Evolutionary conservation across 2,888 invertebrate species (phyloP).

Genomic region (Argynnis bischoffii): DNA sequence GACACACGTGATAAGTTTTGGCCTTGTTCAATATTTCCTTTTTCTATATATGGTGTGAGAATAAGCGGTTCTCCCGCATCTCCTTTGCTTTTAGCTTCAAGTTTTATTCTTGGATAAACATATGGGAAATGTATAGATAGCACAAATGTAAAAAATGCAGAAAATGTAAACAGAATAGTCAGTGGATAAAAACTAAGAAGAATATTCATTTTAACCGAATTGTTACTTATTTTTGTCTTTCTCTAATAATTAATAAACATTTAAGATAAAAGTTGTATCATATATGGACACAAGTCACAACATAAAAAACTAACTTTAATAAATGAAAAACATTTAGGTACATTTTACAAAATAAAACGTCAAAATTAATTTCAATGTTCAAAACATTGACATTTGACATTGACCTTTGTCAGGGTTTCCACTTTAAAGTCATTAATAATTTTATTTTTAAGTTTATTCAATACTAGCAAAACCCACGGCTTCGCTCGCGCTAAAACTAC

Average conservation of each 20-base stretch:
- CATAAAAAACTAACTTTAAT: too few species aligned
- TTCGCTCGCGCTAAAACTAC: too few species aligned
- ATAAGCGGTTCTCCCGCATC: conserved; percentile 75
- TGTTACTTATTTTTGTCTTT: too few species aligned
- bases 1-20: conserved; percentile 63
- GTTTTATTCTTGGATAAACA: conserved; percentile 63
- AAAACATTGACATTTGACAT: not conserved
- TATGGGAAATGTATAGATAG: conserved; percentile 52
- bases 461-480: too few species aligned
- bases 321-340: too few species aligned
- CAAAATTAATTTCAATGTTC: not conserved
- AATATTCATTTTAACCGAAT: conserved; percentile 7
- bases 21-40: conserved; percentile 74
- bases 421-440: not conserved
- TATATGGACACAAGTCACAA: too few species aligned
- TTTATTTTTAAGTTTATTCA: not conserved
- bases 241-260: too few species aligned
- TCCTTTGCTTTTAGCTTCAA: conserved; percentile 46
- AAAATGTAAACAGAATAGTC: conserved; percentile 17
- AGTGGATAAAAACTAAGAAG: not conserved
- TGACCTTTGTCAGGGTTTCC: not conserved
- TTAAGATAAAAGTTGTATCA: too few species aligned
- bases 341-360: too few species aligned
- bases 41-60: conserved; percentile 81
- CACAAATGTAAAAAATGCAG: conserved; percentile 28